phyloP scores from a whole-genome alignment of 2,888 invertebrate species.

The Ormia ochracea region DNA sequence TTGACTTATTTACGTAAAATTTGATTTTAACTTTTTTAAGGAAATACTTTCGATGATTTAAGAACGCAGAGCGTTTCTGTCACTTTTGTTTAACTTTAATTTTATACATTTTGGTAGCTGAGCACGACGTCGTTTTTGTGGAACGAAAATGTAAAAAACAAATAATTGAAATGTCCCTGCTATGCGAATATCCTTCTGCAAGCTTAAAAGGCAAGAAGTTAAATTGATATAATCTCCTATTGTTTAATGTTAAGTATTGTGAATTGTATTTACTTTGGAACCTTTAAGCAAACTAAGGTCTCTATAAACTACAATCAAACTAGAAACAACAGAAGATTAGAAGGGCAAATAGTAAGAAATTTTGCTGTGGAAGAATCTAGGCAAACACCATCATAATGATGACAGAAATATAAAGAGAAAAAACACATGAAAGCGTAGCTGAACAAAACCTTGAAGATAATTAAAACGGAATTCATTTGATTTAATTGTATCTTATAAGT shows the following conservation, averaged over 20 bases:
- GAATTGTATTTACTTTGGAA: neutral
- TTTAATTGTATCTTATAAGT: conserved; percentile 49
- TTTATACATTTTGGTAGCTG: neutral
- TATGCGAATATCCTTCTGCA: too few species aligned
- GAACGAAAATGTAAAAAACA: neutral
- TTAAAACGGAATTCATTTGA: conserved; percentile 45
- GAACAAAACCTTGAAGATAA: conserved; percentile 37
- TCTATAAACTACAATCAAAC: neutral
- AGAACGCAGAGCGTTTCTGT: neutral
- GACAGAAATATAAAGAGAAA: neutral
- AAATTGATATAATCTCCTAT: neutral
- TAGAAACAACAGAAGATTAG: neutral
- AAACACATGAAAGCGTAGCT: neutral
- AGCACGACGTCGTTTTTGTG: neutral
- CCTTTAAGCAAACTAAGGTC: conserved; percentile 2
- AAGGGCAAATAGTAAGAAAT: neutral
- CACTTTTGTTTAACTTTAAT: neutral
- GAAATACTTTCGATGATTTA: neutral
- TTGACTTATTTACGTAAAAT: neutral
- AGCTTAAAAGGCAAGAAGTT: neutral
- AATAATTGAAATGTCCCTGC: too few species aligned
- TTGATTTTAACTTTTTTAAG: neutral
- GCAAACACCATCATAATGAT: neutral
- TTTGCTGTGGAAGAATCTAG: neutral
- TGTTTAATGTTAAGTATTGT: neutral